Conservation (phyloP, 2,797 vertebrate species). For the Myiothlypis coronata region DNA sequence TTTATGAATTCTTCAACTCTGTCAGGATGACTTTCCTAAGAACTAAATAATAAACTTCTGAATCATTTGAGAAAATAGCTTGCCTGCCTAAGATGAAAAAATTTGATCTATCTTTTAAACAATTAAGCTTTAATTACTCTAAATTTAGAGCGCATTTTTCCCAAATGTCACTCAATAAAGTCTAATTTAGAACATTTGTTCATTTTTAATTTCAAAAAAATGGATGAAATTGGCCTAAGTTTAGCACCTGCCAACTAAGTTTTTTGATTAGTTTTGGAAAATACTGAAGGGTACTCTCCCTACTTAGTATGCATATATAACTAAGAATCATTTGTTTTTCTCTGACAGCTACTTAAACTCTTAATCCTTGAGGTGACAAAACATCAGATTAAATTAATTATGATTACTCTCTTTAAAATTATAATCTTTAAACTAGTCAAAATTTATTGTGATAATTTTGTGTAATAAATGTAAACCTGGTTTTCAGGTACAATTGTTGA, state of each 20-base stretch:
- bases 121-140: neutral
- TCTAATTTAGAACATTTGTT: neutral
- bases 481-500: neutral
- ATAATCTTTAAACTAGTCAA: neutral
- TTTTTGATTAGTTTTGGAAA: neutral
- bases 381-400: neutral
- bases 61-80: neutral
- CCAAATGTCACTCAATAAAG: neutral
- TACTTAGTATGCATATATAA: neutral
- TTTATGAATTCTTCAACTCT: neutral
- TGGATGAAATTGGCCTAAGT: neutral
- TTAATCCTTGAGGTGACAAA: neutral
- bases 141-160: neutral
- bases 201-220: neutral
- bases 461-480: neutral
- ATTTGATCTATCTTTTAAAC: neutral
- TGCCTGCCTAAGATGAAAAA: neutral
- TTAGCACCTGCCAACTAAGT: neutral
- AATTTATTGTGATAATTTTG: neutral
- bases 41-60: neutral
- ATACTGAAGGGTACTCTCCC: neutral
- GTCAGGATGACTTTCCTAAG: neutral
- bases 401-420: neutral
- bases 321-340: neutral
- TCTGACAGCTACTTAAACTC: neutral